Percentiles rank a stretch among this genome's conserved stretches.
Evolutionary conservation across 1,140 invertebrate species (phyloP).

Genomic region (Geopemphigus sp.): DNA sequence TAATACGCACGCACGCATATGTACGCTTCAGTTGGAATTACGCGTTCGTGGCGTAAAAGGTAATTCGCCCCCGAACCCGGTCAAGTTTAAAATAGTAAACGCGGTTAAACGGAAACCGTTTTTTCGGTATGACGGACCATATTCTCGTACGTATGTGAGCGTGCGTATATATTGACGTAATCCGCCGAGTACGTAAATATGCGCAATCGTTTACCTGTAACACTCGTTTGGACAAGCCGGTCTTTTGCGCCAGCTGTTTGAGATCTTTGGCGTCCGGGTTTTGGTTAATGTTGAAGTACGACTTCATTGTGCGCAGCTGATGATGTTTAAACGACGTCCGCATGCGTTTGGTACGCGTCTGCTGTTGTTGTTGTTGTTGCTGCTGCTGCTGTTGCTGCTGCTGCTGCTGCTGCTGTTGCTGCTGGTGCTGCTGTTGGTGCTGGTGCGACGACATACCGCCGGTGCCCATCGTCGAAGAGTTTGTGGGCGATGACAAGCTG

Average conservation of each 20-base stretch:
- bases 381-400: conserved; percentile 55
- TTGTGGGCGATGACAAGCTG: conserved; percentile 68
- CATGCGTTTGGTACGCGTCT: conserved; percentile 82
- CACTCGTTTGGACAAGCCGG: conserved; percentile 92
- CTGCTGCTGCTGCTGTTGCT: conserved; percentile 55
- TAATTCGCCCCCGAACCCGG: no score
- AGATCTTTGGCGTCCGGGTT: conserved; percentile 96
- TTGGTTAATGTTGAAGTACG: conserved; percentile 94
- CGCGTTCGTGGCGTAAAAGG: no score
- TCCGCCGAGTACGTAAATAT: no score
- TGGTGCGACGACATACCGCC: conserved; percentile 53
- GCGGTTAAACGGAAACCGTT: no score
- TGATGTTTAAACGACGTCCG: conserved; percentile 96
- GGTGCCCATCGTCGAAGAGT: conserved; percentile 28
- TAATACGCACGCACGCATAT: no score
- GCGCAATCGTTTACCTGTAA: conserved; percentile 93
- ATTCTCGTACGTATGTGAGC: no score
- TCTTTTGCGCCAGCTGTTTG: conserved; percentile 92
- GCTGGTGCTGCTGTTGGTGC: conserved; percentile 56
- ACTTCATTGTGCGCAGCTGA: conserved; percentile 95
- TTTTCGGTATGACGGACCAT: no score
- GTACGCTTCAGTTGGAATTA: no score
- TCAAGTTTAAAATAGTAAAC: no score
- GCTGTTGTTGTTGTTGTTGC: conserved; percentile 55
- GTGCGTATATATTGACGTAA: no score